Evolutionary conservation across 2,888 invertebrate genomes (phyloP), one percentile per base, ranked within the genome.

Genomic region (Leucoptera coffeella): DNA sequence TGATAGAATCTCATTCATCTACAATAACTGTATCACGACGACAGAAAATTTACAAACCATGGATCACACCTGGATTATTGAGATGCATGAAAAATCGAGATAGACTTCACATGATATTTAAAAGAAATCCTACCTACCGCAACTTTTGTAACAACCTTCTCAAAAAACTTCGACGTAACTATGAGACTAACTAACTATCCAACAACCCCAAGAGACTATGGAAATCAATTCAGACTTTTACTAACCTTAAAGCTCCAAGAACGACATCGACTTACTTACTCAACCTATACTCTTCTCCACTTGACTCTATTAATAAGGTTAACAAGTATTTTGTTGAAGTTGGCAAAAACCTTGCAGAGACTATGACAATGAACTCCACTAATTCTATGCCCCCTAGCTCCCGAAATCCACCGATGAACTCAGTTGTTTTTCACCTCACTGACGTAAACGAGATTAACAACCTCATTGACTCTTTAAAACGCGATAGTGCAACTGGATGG

Each of bases 121-220:
- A 22, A 22, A 29, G 17, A 14, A 17, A 21, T 9, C 25, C 29
- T 8, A 12, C 25, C 6, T 29, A 29, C 11, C 14, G 29, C 12
- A 29, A 22, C 2, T 29, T 17, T 14, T 29, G 29, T 15, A 29
- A 14, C 3, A 25, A 25, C 11, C 12, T 29, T 12, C 22, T 29
- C 2, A 21, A 25, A 13, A 29, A 25, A 8, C 8, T 29, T 10
- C 25, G 23, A 12, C 24, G 8, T 6, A n/a, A 12, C 7, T 17
- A 25, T 13, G 25, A 29, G 4, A 22, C 13, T 4, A 17, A 9
- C 2, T 7, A 25, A n/a, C 19, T 22, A 8, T 15, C 10, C 12
- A 29, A 29, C 4, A 22, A 29, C 11, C 22, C 29, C 4, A 29
- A 29, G 13, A 11, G 9, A 1, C 12, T 25, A 9, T 29, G 25